Evolutionary conservation across 1,140 invertebrate genomes (phyloP), one percentile per base, ranked within the genome.

Genomic region (Panulirus ornatus): DNA sequence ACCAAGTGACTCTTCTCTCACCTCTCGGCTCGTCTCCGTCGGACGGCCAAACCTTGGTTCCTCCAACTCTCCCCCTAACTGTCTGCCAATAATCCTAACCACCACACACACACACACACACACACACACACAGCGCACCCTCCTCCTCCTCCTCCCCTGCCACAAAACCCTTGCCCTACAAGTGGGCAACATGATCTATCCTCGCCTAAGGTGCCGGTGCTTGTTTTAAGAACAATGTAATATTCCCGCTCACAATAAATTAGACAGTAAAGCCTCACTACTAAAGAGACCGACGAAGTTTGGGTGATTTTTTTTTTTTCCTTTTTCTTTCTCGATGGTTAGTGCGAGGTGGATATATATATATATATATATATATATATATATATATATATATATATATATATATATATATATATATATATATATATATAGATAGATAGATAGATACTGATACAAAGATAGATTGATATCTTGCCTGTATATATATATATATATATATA

Each of bases 61-160:
- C n/a, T n/a, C n/a, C n/a, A n/a, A n/a, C 75, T 51, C 36, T 40
- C 85, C 27, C 71, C 22, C 42, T 63, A 2, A 40, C 85, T 63
- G 34, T 44, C 84, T 44, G 11, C 30, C 63, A 30, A 16, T 14
- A 27, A n/a, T 36, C 38, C 47, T 27, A 27, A 66, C 87, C 11
- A 1, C 11, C 42, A 84, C 87, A 76, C 75, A 1, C 87, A 85
- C 87, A 36, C 87, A 66, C 79, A 63, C 79, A 89, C 87, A 47
- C 87, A 89, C 87, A 70, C 71, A 85, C 87, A 54, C 87, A 88
- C 87, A 54, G n/a, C 87, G 63, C 87, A 30, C 88, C 54, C 81
- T 3, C 66, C 40, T 42, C 6, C 86, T 9, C 86, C 6, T 38
- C 40, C 86, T 1, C 86, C 40, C 86, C 6, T n/a, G 3, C 86